phyloP scores from a whole-genome alignment of 2,113 vertebrate species.

The Lophius piscatorius region DNA sequence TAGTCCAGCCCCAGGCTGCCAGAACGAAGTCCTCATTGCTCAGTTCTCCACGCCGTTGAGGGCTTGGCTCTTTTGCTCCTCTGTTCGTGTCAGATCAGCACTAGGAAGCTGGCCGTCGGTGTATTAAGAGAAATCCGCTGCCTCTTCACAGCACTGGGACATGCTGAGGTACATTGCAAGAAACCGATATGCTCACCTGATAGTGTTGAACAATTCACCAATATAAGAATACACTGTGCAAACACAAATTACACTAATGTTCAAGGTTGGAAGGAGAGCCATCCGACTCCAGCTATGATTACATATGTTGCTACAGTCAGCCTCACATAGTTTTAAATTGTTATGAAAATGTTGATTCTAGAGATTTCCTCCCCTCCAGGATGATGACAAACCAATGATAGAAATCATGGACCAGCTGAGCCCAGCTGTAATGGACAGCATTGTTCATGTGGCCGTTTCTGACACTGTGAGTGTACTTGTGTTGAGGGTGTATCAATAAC shows the following conservation, averaged over 20 bases:
- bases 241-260: neutral
- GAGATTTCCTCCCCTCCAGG: conserved; percentile 77
- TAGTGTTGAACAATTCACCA: neutral
- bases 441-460: conserved; percentile 94
- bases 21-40: conserved; percentile 90
- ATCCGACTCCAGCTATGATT: conserved; percentile 20
- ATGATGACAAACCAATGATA: conserved; percentile 98
- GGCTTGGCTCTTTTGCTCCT: conserved; percentile 94
- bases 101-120: conserved; percentile 92
- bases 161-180: conserved; percentile 87
- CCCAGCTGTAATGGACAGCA: conserved; percentile 95
- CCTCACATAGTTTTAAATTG: conserved; percentile 11
- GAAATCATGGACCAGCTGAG: conserved; percentile 98
- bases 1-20: conserved; percentile 83
- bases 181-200: conserved; percentile 2
- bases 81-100: conserved; percentile 95
- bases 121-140: conserved; percentile 94
- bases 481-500: neutral
- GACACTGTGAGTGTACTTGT: conserved; percentile 87
- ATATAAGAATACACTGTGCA: neutral
- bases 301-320: conserved; percentile 18
- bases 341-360: conserved; percentile 55
- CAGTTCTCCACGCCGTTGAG: conserved; percentile 92
- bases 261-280: neutral
- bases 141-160: conserved; percentile 91